Conservation (phyloP, 2,113 vertebrate species). For the Toxostoma redivivum region DNA sequence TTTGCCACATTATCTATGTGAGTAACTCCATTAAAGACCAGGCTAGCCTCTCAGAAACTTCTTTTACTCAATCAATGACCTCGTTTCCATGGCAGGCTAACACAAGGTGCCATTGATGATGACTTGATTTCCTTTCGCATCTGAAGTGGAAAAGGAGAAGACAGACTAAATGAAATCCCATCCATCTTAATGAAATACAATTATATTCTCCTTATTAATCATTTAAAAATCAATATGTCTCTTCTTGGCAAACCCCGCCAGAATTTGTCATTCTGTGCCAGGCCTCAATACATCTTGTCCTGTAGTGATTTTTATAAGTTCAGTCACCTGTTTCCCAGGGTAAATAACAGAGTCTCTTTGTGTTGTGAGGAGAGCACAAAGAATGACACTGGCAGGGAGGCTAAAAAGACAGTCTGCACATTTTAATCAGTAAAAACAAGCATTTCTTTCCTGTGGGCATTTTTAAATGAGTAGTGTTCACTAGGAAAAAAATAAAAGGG, state of each 20-base stretch:
- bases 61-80: conserved; percentile 81
- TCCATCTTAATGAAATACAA: conserved; percentile 99
- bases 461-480: conserved; percentile 32
- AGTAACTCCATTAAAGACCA: conserved; percentile 63
- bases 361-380: conserved; percentile 14
- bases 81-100: conserved; percentile 96
- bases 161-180: conserved; percentile 99
- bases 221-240: conserved; percentile 99
- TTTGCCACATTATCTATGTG: conserved; percentile 60
- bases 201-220: conserved; percentile 99
- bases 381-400: not conserved
- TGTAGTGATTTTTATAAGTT: conserved; percentile 93
- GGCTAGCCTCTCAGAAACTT: conserved; percentile 74
- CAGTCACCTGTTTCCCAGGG: conserved; percentile 95
- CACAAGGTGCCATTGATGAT: conserved; percentile 81
- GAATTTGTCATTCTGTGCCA: conserved; percentile 94
- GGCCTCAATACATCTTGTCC: conserved; percentile 94
- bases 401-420: conserved; percentile 29
- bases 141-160: conserved; percentile 96
- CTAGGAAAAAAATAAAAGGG: not conserved
- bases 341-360: conserved; percentile 74
- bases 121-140: conserved; percentile 94
- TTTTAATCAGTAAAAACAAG: conserved; percentile 36
- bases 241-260: conserved; percentile 89
- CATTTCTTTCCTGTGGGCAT: conserved; percentile 7